Base-by-base conservation (phyloP, 2,113 vertebrate genomes). In the Stigmatopora nigra region DNA sequence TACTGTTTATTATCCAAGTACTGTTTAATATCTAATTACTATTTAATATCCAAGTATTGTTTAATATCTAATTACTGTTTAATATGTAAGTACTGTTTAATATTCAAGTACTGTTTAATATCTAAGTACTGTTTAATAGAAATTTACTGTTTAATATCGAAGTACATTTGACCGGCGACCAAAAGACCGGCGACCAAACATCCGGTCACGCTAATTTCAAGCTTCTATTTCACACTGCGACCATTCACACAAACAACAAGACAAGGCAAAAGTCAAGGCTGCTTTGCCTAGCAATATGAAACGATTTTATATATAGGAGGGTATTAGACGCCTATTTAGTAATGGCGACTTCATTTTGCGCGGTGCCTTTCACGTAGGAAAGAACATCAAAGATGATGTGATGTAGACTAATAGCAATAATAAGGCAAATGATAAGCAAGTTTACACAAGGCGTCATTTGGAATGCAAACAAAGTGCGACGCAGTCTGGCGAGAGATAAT, bases 391-490 rank as follows among this genome's bases (percentile, higher is more conserved):
- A 82, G 77, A 35, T 83, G 72, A 78, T 83, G 87, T 77, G 82
- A 86, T 86, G 17, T 38, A 41, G n/a, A 45, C 38, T n/a, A 38
- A 59, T n/a, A 35, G 17, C 5, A 36, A 59, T 41, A 59, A n/a
- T 41, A 59, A n/a, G 8, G n/a, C 3, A 2, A 19, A 41, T 4
- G 17, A 11, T 17, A 59, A 2, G 31, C 31, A 12, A 59, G 31
- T 59, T 36, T 10, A n/a, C 36, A 59, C 35, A n/a, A 59, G 17
- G 78, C 79, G 74, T 79, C 70, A 79, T 82, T 85, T 79, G 77
- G 80, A 86, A 85, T 84, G 83, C 83, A 88, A 84, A 86, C 78
- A 84, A 85, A 86, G 67, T 72, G 84, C 7, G 67, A 82, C 74
- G 83, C 70, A 70, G 73, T 17, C 15, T 78, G 79, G 84, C 82